phyloP scores from a whole-genome alignment of 1,140 invertebrate genomes.

The Drosophila busckii region DNA sequence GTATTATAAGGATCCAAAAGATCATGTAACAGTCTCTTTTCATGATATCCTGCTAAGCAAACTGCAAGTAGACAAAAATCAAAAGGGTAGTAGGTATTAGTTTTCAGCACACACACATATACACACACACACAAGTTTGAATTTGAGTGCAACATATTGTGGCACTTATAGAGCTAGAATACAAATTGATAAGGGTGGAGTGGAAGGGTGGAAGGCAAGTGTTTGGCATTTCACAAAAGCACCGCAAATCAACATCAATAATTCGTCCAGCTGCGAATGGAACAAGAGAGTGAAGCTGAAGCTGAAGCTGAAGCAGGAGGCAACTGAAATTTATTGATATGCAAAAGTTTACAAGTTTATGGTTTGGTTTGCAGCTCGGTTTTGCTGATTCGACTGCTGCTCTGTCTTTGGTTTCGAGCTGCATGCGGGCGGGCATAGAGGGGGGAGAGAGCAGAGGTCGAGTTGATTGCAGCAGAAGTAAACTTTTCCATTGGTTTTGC shows the following conservation, averaged over 20 bases:
- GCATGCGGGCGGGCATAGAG: background rate
- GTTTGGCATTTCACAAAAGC: constrained; percentile 41
- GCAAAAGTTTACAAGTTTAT: constrained; percentile 66
- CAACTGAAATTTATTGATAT: constrained; percentile 68
- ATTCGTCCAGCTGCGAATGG: constrained; percentile 46
- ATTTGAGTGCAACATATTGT: constrained; percentile 3
- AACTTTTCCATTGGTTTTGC: constrained; percentile 43
- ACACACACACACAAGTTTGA: constrained; percentile 3
- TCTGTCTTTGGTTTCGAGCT: background rate
- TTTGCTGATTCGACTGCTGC: background rate
- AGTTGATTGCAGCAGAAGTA: constrained; percentile 20
- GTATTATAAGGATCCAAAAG: constrained; percentile 97
- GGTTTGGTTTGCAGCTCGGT: constrained; percentile 40
- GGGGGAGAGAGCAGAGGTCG: too few species aligned
- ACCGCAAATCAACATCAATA: constrained; percentile 74
- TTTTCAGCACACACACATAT: too few species aligned
- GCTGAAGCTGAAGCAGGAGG: background rate
- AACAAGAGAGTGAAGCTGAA: constrained; percentile 2
- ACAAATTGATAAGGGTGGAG: constrained; percentile 1
- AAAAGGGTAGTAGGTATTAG: constrained; percentile 21
- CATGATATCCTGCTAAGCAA: constrained; percentile 91
- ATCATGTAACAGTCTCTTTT: constrained; percentile 94
- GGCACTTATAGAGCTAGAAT: constrained; percentile 9
- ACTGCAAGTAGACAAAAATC: constrained; percentile 80
- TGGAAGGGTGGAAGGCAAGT: constrained; percentile 18